These are phyloP conservation scores for Lophotriccus pileatus DNA, from an alignment of 2,797 vertebrate genomes.

Conservation along the genomic window DNA sequence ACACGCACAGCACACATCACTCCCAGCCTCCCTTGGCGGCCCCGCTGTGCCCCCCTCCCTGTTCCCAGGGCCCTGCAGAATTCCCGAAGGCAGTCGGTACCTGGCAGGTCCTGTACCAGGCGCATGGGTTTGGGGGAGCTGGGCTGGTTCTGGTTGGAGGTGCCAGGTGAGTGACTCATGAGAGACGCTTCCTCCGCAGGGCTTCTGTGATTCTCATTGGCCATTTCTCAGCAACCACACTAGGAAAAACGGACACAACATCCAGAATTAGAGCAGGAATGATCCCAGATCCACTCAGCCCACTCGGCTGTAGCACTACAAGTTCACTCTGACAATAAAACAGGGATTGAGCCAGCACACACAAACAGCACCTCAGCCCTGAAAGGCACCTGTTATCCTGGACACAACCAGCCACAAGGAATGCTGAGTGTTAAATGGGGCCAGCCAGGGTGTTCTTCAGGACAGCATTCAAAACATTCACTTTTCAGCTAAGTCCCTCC, in stretches of 20 bases:
- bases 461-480: neutral
- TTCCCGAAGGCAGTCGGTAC: slow-evolving; percentile 49
- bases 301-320: neutral
- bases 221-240: slow-evolving; percentile 86
- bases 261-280: neutral
- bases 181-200: slow-evolving; percentile 85
- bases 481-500: neutral
- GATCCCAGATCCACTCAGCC: neutral
- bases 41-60: fast-evolving
- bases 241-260: slow-evolving; percentile 38
- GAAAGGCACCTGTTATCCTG: neutral
- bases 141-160: slow-evolving; percentile 85
- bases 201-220: slow-evolving; percentile 90
- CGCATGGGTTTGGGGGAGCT: slow-evolving; percentile 88
- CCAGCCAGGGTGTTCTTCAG: neutral
- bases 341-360: neutral
- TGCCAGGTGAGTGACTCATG: slow-evolving; percentile 85
- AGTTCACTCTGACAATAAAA: neutral
- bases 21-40: neutral
- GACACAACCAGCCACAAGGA: neutral
- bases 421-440: neutral
- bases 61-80: neutral
- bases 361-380: neutral
- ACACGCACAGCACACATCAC: fast-evolving
- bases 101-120: slow-evolving; percentile 91